Conservation (phyloP, 2,113 vertebrate genomes). For the Micronisus gabar region DNA sequence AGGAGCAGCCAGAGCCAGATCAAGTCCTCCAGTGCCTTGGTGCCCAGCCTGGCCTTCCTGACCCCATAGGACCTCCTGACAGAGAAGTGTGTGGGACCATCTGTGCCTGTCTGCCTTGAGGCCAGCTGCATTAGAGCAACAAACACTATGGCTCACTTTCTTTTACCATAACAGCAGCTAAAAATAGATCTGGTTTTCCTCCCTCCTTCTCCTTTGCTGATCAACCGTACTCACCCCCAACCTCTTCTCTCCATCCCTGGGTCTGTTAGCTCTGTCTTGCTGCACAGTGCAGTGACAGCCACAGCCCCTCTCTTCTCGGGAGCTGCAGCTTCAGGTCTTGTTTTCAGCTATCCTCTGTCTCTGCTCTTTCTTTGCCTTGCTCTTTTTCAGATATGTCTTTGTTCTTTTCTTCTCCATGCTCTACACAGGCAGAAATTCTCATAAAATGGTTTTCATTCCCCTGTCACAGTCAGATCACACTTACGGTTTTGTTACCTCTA, state of each 20-base stretch:
- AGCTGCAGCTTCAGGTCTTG: neutral
- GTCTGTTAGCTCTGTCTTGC: neutral
- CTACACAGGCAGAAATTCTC: neutral
- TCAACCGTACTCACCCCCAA: rapidly evolving
- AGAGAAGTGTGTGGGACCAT: neutral
- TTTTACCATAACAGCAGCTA: neutral
- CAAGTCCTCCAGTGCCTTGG: neutral
- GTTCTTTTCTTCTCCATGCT: neutral
- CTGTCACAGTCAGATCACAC: neutral
- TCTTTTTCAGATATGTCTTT: neutral
- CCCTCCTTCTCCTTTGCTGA: neutral
- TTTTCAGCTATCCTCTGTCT: neutral
- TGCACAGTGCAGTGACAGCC: neutral
- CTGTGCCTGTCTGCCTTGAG: neutral
- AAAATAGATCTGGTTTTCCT: neutral
- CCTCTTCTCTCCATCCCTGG: neutral
- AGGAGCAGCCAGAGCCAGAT: neutral
- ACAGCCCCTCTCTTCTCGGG: neutral
- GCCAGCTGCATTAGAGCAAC: neutral
- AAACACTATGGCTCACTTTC: neutral
- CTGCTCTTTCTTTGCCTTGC: neutral
- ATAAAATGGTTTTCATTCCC: neutral
- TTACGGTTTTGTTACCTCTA: neutral
- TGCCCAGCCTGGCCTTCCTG: neutral
- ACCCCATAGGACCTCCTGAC: neutral